Conservation (phyloP, 2,888 invertebrate species). For the Tenthredo notha region DNA sequence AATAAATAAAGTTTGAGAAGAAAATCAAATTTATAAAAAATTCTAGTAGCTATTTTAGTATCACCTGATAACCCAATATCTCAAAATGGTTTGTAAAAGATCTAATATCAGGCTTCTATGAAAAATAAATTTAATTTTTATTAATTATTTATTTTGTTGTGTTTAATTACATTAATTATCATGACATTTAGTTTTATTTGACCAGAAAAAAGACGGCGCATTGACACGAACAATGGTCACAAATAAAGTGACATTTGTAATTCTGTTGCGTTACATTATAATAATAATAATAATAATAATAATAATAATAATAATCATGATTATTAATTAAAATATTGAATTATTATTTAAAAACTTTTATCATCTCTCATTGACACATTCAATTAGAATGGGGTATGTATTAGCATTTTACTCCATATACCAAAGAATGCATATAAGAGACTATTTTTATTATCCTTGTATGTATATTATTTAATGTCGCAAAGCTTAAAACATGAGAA, state of each 20-base stretch:
- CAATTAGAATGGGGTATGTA: background rate
- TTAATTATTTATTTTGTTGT: constrained; percentile 41
- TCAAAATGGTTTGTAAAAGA: constrained; percentile 2
- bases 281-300: constrained; percentile 36
- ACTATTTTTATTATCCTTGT: constrained; percentile 26
- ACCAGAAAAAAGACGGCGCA: constrained; percentile 23
- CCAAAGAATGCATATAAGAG: constrained; percentile 1
- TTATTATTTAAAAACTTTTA: background rate
- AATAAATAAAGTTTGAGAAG: background rate
- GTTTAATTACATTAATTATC: constrained; percentile 44
- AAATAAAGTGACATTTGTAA: constrained; percentile 8
- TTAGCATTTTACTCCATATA: constrained; percentile 14
- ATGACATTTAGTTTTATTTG: constrained; percentile 36
- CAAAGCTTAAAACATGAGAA: constrained; percentile 10
- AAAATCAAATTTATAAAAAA: background rate
- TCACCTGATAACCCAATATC: background rate
- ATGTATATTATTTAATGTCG: constrained; percentile 27
- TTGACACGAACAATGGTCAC: constrained; percentile 22
- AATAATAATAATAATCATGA: constrained; percentile 34
- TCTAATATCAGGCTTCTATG: background rate
- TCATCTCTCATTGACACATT: background rate
- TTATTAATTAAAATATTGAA: constrained; percentile 33
- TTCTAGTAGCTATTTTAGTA: background rate
- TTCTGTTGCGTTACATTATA: constrained; percentile 17
- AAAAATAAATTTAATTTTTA: constrained; percentile 43